These are phyloP conservation scores for Brachyhypopomus gauderio DNA, from an alignment of 2,113 vertebrate species.

Conservation along the genomic window DNA sequence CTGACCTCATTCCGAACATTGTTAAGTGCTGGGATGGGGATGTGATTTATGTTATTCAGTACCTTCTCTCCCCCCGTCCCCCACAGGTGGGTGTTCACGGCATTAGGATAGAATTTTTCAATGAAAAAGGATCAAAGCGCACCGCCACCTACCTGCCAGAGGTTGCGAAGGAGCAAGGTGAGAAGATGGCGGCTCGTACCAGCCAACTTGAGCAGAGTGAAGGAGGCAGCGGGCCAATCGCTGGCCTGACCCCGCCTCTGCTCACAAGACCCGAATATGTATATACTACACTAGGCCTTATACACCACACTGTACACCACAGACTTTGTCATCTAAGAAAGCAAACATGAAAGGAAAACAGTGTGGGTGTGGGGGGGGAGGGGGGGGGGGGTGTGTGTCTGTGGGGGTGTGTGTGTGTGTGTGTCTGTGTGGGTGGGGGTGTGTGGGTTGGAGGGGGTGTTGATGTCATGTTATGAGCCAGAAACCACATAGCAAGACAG, in stretches of 20 bases:
- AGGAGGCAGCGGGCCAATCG: background rate
- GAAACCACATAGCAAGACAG: no score
- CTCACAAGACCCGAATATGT: no score
- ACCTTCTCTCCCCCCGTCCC: background rate
- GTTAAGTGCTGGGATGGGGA: background rate
- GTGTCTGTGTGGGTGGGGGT: no score
- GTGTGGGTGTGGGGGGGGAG: no score
- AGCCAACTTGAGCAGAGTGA: background rate
- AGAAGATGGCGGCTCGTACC: constrained; percentile 53
- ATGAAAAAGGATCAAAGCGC: constrained; percentile 99
- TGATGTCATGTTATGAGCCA: no score
- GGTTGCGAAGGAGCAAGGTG: constrained; percentile 99
- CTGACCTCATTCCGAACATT: background rate
- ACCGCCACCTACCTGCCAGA: constrained; percentile 99
- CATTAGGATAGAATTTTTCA: constrained; percentile 99
- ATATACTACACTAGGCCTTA: no score
- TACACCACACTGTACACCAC: background rate
- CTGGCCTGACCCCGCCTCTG: no score
- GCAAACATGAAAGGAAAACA: no score
- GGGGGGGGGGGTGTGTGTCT: no score
- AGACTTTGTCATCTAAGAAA: background rate
- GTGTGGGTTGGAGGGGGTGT: no score
- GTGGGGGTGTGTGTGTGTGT: no score
- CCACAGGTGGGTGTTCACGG: constrained; percentile 98
- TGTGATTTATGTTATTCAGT: background rate